A percentile compares a stretch with the other conserved stretches of the same genome.
phyloP scores from a whole-genome alignment of 2,888 invertebrate species.

The Gnatocerus cornutus region DNA sequence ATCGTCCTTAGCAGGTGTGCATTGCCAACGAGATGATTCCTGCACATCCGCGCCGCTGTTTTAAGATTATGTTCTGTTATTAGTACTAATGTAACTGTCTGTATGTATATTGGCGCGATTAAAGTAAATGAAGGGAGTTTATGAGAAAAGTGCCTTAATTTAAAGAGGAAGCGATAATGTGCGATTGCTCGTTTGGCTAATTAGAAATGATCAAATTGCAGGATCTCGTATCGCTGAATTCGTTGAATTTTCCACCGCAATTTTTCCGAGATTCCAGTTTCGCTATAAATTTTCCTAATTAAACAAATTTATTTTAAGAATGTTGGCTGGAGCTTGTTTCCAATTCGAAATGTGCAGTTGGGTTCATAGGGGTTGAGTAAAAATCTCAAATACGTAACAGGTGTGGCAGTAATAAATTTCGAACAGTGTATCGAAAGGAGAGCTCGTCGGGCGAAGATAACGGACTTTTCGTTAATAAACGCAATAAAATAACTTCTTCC shows the following conservation, averaged over 20 bases:
- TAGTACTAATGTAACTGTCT: conserved; percentile 28
- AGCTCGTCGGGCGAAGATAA: conserved; percentile 34
- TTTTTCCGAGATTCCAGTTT: background rate
- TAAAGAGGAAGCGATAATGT: conserved; percentile 40
- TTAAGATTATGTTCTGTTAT: conserved; percentile 49
- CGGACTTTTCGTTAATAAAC: conserved; percentile 47
- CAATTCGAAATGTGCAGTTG: conserved; percentile 14
- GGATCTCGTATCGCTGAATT: background rate
- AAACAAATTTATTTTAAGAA: conserved; percentile 20
- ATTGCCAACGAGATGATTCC: conserved; percentile 52
- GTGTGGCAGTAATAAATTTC: conserved; percentile 44
- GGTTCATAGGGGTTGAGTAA: conserved; percentile 39
- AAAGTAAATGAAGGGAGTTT: conserved; percentile 32
- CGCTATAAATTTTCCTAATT: conserved; percentile 28
- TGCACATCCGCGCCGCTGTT: conserved; percentile 50
- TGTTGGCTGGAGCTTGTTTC: background rate
- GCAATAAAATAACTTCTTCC: conserved; percentile 47
- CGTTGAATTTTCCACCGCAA: background rate
- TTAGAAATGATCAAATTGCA: conserved; percentile 11
- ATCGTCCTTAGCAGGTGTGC: conserved; percentile 62
- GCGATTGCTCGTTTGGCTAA: conserved; percentile 29
- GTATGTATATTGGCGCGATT: conserved; percentile 29
- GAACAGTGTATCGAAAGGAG: conserved; percentile 35
- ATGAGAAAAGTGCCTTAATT: conserved; percentile 21
- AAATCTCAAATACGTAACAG: conserved; percentile 43